These are phyloP conservation scores for Siniperca knerii DNA, from an alignment of 2,113 vertebrate species.

Conservation along the genomic window DNA sequence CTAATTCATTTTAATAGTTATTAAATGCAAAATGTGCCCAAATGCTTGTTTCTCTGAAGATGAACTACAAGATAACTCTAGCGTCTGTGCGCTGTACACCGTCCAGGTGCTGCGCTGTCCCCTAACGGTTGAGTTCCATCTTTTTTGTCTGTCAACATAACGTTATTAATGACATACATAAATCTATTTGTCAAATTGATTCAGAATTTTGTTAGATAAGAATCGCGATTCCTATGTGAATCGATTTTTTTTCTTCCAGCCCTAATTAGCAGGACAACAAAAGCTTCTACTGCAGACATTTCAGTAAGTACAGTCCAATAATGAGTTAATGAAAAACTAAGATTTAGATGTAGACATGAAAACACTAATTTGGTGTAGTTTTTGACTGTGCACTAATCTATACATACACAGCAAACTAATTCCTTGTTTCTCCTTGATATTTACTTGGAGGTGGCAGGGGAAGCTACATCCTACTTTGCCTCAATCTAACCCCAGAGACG, in stretches of 20 bases:
- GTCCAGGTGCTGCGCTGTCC: too few relatives aligned
- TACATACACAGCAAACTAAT: not conserved
- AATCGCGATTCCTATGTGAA: too few relatives aligned
- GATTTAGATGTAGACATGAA: not conserved
- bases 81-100: too few relatives aligned
- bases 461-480: not conserved
- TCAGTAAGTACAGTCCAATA: not conserved
- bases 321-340: not conserved
- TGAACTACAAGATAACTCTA: not conserved
- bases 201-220: too few relatives aligned
- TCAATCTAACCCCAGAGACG: not conserved
- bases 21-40: not conserved
- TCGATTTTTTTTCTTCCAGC: too few relatives aligned
- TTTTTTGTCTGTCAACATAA: too few relatives aligned
- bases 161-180: too few relatives aligned
- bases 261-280: too few relatives aligned
- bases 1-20: not conserved
- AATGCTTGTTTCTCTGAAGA: not conserved
- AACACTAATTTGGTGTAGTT: not conserved
- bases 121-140: too few relatives aligned
- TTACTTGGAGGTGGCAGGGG: not conserved
- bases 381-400: not conserved
- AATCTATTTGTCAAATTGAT: too few relatives aligned
- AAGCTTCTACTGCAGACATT: not conserved
- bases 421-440: constrained; percentile 1